Conservation (phyloP, 2,888 invertebrate species). For the Agrilus biguttatus region DNA sequence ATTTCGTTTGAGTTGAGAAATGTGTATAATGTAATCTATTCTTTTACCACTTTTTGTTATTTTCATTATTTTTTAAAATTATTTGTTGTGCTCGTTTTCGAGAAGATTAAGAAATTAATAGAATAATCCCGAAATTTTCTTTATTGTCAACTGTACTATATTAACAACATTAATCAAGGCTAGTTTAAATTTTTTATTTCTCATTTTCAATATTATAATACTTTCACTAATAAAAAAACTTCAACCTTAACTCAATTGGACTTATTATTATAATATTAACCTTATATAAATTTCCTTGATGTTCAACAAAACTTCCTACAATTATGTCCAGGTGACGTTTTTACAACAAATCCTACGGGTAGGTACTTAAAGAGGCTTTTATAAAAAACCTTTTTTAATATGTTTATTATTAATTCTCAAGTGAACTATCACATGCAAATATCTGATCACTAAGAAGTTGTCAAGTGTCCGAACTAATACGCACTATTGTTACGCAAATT, state of each 20-base stretch:
- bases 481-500: too few relatives aligned
- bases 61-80: too few relatives aligned
- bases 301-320: constrained; percentile 24
- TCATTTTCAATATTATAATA: constrained; percentile 34
- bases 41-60: too few relatives aligned
- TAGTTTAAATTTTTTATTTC: constrained; percentile 34
- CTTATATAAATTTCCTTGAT: constrained; percentile 28
- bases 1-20: too few relatives aligned
- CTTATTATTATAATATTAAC: constrained; percentile 29
- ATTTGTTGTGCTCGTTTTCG: too few relatives aligned
- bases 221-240: constrained; percentile 34
- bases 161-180: constrained; percentile 34
- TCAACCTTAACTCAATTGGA: constrained; percentile 29
- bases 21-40: too few relatives aligned
- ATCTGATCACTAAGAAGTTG: too few relatives aligned
- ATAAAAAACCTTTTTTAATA: too few relatives aligned
- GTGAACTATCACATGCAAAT: too few relatives aligned
- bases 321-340: constrained; percentile 26
- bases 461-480: background rate
- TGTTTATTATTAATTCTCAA: too few relatives aligned
- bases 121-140: constrained; percentile 31
- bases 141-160: constrained; percentile 34
- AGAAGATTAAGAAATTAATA: constrained; percentile 8
- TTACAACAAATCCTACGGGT: constrained; percentile 21
- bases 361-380: constrained; percentile 2